Base-by-base conservation (phyloP, 2,888 invertebrate species). In the Sturmia bella region DNA sequence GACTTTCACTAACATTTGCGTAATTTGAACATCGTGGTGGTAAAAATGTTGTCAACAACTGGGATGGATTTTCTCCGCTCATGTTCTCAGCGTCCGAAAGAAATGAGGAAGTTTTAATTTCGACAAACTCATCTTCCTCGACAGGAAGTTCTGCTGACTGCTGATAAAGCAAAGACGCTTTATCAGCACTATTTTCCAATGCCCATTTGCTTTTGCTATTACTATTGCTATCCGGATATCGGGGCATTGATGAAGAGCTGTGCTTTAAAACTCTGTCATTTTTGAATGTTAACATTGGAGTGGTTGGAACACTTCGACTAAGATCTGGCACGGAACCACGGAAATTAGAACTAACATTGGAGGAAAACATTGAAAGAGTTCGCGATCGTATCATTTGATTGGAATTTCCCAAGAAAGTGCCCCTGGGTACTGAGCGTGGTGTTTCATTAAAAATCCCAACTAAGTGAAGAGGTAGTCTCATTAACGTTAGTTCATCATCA, bases 331-430 rank as follows among this genome's bases (percentile, higher is more conserved):
- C 89, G 2, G 91, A 91, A 68, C 90, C 89, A 24, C 88, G 88
- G 79, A 90, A 89, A 83, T 88, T 88, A 13, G 86, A 80, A 50
- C 84, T 81, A 0, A 90, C 87, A 66, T 86, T 85, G 0, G 90
- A 87, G 0, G 91, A 85, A 43, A 91, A 83, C 78, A 92, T 91
- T 0, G 93, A 87, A 37, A 93, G 92, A 0, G 93, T 93, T 15
- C 93, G 90, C 0, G 93, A 93, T 0, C 93, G 88, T 0, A 93
- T 92, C 52, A 94, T 86, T 59, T 85, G 86, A 54, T 85, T 86
- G 57, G 84, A 84, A 4, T 92, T 92, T 11, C 92, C 93, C 9
- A 93, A 92, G 85, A 93, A 92, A 11, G 88, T 88, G 66, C 90
- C 89, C 57, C 89, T 88, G 4, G 88, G 86, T 83, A 91, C 72